Base-by-base conservation (phyloP, 2,888 invertebrate genomes). In the Rutpela maculata region DNA sequence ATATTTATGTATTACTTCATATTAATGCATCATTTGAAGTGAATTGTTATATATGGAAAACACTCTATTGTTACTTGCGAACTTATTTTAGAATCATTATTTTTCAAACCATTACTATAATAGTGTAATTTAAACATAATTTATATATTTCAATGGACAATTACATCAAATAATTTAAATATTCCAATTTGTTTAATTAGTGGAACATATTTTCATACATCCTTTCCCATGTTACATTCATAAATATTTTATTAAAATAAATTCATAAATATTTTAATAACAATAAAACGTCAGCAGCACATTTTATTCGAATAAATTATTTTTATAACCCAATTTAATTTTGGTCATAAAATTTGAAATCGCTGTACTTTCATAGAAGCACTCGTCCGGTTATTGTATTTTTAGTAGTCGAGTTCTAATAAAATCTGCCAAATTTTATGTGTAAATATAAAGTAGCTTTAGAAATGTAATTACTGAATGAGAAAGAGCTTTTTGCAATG, bases 381-480 rank as follows among this genome's bases (percentile, higher is more conserved):
- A 63, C 35, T 35, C 62, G 35, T 17, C 7, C 31, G 31, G n/a
- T 63, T 35, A 35, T 63, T 10, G 31, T 4, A 63, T 63, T 35
- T 31, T 26, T 35, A 31, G 62, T 31, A 63, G 12, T 35, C 62
- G 62, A 35, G 62, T 17, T 31, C 62, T 1, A 63, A 63, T 35
- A 31, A 63, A 26, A 63, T 35, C 62, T 35, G 35, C n/a, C 35
- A 35, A 60, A 60, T 19, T 22, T 60, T 31, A 22, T 60, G 31
- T 60, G 12, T 26, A 22, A 60, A 60, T 60, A 60, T 31, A 31
- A 60, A 60, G 60, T 26, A n/a, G 26, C 50, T 50, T 50, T 50
- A n/a, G 50, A 50, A n/a, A 50, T 50, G 50, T n/a, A 50, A 50
- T 50, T 50, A n/a, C 50, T 12, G 5, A n/a, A n/a, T 50, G 50